Evolutionary conservation across 2,113 vertebrate genomes (phyloP).

Genomic region (Coptodon bakossiorum): DNA sequence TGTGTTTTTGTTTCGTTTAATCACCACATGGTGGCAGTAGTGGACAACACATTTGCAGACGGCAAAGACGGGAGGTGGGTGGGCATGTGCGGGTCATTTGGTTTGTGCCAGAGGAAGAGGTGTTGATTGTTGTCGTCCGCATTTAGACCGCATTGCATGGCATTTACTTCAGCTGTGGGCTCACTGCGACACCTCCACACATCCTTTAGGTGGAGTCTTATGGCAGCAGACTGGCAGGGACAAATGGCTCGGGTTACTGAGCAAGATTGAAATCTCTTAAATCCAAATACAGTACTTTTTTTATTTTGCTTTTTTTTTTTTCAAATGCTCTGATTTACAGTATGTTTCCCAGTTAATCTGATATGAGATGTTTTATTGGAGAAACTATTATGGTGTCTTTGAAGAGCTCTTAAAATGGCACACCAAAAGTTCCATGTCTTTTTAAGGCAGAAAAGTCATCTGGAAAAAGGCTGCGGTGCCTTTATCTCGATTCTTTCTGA

Average conservation of each 20-base stretch:
- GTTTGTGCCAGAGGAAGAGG: conserved; percentile 8
- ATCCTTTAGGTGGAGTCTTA: not conserved
- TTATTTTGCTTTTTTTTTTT: not conserved
- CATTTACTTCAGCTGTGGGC: conserved; percentile 15
- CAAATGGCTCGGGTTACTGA: not conserved
- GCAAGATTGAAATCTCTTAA: not conserved
- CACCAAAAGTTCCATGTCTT: not conserved
- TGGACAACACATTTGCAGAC: not conserved
- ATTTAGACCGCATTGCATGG: conserved; percentile 43
- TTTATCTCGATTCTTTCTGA: conserved; percentile 3
- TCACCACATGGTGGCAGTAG: conserved; percentile 27
- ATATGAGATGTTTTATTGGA: not conserved
- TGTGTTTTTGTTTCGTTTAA: not conserved
- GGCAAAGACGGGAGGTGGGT: too few relatives aligned
- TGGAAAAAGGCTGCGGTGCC: not conserved
- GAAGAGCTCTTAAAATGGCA: not conserved
- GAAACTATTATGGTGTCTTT: not conserved
- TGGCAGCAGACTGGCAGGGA: not conserved
- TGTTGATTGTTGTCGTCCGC: conserved; percentile 51
- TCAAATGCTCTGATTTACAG: not conserved
- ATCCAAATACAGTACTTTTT: not conserved
- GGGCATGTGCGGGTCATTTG: not conserved
- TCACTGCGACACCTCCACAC: not conserved
- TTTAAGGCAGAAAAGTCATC: not conserved
- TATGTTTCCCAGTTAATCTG: not conserved